A percentile compares a stretch with the other conserved stretches of the same genome.
Evolutionary conservation across 2,797 vertebrate species (phyloP).

Genomic region (Dryobates pubescens): DNA sequence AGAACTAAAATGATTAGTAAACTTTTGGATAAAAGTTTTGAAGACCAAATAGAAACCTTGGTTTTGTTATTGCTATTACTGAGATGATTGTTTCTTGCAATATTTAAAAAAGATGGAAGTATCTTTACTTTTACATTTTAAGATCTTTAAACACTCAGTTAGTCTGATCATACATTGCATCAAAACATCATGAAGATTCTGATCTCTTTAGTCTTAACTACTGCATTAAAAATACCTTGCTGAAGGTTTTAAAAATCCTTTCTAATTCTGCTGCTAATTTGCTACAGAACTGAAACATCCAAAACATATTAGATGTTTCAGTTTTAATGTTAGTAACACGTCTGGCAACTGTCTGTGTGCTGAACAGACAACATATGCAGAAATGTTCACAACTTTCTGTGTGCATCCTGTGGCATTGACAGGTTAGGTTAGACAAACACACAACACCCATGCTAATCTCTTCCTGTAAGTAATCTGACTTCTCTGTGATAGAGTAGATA

Average conservation of each 20-base stretch:
- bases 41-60: neutral
- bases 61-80: neutral
- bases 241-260: neutral
- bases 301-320: neutral
- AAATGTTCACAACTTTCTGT: neutral
- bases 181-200: neutral
- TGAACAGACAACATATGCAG: neutral
- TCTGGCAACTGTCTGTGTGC: neutral
- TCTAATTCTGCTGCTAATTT: neutral
- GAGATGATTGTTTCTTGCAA: neutral
- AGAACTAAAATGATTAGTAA: neutral
- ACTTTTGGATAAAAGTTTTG: neutral
- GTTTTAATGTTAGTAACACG: neutral
- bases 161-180: neutral
- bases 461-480: conserved; percentile 6
- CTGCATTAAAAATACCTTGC: neutral
- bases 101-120: neutral
- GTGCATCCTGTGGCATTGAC: neutral
- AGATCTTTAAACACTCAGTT: neutral
- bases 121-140: neutral
- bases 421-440: conserved; percentile 69
- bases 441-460: conserved; percentile 13
- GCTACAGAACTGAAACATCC: neutral
- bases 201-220: neutral
- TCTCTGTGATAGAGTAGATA: conserved; percentile 16